Conservation (phyloP, 2,113 vertebrate genomes). For the Cyanoliseus patagonus region DNA sequence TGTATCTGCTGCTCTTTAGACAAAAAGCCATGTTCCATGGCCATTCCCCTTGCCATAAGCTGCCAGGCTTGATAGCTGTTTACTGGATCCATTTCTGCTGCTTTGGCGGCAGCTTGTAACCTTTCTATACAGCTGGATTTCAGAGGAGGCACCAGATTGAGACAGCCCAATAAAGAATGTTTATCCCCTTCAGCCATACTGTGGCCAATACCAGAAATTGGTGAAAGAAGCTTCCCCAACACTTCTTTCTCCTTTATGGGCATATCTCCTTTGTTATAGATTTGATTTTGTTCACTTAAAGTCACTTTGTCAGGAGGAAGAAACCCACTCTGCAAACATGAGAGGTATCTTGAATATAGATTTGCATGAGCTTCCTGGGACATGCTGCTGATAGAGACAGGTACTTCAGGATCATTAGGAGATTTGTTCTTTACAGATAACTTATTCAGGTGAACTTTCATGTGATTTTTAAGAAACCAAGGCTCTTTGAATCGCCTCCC, state of each 20-base stretch:
- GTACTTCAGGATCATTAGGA: conserved; percentile 78
- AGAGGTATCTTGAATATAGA: conserved; percentile 94
- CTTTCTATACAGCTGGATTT: conserved; percentile 99
- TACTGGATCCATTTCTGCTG: conserved; percentile 97
- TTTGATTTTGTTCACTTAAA: conserved; percentile 88
- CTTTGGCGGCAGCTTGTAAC: conserved; percentile 95
- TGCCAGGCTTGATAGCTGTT: conserved; percentile 99
- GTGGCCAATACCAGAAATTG: conserved; percentile 87
- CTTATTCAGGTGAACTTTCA: conserved; percentile 99
- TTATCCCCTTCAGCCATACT: conserved; percentile 90
- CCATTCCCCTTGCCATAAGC: conserved; percentile 97
- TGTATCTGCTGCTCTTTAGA: conserved; percentile 91
- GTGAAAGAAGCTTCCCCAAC: conserved; percentile 91
- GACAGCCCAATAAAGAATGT: conserved; percentile 92
- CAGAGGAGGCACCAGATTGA: conserved; percentile 94
- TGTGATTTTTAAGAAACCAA: conserved; percentile 99
- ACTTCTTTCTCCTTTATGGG: conserved; percentile 95
- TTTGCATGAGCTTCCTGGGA: conserved; percentile 95
- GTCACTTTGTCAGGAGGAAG: conserved; percentile 89
- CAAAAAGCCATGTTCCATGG: conserved; percentile 94
- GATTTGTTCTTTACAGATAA: conserved; percentile 95
- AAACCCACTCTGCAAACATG: conserved; percentile 95
- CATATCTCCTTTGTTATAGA: conserved; percentile 90
- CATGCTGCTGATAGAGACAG: conserved; percentile 86
- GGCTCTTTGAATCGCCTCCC: conserved; percentile 98